Conservation (phyloP, 2,113 vertebrate genomes). For the Stictonetta naevosa region DNA sequence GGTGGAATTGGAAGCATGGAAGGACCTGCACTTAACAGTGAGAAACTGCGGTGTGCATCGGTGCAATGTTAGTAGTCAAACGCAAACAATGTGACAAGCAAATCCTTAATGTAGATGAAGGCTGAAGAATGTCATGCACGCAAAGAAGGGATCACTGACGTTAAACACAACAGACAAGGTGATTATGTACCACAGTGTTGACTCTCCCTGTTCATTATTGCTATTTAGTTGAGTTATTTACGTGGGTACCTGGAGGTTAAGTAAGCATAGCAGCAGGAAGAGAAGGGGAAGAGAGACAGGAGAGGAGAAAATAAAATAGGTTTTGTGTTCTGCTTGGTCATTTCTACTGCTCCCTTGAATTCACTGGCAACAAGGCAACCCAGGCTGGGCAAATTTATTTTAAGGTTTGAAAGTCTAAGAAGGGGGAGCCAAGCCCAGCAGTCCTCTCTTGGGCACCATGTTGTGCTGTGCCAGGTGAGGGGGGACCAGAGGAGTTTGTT, state of each 20-base stretch:
- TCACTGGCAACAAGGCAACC: not conserved
- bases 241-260: constrained; percentile 74
- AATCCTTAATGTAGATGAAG: not conserved
- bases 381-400: not conserved
- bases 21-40: rapidly evolving
- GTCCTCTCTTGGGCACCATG: not conserved
- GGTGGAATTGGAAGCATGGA: not conserved
- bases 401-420: not conserved
- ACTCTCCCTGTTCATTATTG: constrained; percentile 74
- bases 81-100: constrained; percentile 38
- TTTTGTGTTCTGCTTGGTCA: not conserved
- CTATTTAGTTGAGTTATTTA: constrained; percentile 74
- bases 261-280: constrained; percentile 55
- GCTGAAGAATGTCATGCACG: constrained; percentile 45
- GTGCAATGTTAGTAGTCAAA: not conserved
- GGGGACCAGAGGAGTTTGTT: not conserved
- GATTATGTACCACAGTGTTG: constrained; percentile 70
- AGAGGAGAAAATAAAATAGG: constrained; percentile 21
- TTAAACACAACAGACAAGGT: constrained; percentile 74
- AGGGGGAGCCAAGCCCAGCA: not conserved
- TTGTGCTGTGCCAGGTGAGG: not conserved
- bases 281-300: not conserved
- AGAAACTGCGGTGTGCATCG: not conserved
- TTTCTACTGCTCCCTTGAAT: not conserved
- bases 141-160: constrained; percentile 67